Evolutionary conservation across 2,113 vertebrate species (phyloP).

Genomic region (Alexandromys fortis): DNA sequence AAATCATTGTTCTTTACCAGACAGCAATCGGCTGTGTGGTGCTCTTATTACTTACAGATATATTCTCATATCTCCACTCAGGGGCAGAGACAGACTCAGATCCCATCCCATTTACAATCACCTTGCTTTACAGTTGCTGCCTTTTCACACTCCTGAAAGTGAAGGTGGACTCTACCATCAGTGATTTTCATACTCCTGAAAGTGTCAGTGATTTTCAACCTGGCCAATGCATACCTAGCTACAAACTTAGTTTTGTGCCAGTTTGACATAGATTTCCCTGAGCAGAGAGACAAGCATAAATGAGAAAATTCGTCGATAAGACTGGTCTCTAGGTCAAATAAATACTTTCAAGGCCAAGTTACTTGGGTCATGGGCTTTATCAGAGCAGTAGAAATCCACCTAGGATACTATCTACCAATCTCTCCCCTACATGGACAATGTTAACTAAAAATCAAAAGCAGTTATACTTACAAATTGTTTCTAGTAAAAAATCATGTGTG

Average conservation of each 20-base stretch:
- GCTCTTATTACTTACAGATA: too few species aligned
- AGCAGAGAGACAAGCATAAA: background rate
- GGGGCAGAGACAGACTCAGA: background rate
- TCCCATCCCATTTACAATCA: too few species aligned
- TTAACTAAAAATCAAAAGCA: background rate
- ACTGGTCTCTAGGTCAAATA: background rate
- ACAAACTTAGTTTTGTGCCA: background rate
- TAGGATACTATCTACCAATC: background rate
- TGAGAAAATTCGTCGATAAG: background rate
- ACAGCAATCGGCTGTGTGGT: background rate
- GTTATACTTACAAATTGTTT: background rate
- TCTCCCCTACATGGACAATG: background rate
- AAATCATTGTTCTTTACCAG: background rate
- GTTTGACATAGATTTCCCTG: background rate
- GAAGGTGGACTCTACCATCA: background rate
- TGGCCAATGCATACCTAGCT: background rate
- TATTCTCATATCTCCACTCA: too few species aligned
- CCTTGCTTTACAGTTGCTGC: background rate
- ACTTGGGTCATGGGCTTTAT: background rate
- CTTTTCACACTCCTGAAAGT: background rate
- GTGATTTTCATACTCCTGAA: background rate
- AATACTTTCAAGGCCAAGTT: background rate
- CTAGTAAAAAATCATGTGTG: background rate
- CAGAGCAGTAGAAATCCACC: background rate
- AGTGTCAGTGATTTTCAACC: background rate